Evolutionary conservation across 2,113 vertebrate species (phyloP), one percentile per base, ranked within the genome.

Genomic region (Lycaon pictus): DNA sequence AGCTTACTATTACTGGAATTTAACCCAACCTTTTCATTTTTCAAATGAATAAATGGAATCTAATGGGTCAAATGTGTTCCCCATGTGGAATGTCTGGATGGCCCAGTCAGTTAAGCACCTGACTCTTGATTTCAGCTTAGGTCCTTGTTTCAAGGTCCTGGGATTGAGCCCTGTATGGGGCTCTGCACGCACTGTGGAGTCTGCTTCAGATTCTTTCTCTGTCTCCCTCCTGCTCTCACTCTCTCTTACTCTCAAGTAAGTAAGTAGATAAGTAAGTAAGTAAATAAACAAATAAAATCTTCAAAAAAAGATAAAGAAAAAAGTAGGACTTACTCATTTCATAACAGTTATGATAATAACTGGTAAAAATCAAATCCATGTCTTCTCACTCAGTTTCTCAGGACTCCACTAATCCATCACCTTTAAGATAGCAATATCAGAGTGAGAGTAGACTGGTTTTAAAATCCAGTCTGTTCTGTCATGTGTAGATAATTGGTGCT

Each of bases 1-100:
- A 29, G 85, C 51, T 92, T 79, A 5, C 48, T 12, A 13, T 55
- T 20, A 11, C 13, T 77, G 43, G 86, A 29, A 86, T 95, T 92
- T 83, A 92, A 91, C 53, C 55, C 56, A 76, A 63, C 10, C 20
- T 65, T 76, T 90, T 93, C 13, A 53, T 84, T 95, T 90, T 81
- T 93, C 27, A 81, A 56, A 94, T 56, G 5, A 82, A 11, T 13
- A 37, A 86, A 63, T 58, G 16, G 55, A 82, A 19, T 19, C 2
- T 11, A 43, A 20, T 85, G 29, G 9, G 51, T 86, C 79, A 67
- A 81, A 72, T 48, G 37, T 53, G 9, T n/a, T 92, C 27, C 51
- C 7, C 43, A 62, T n/a, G 67, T 69, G 17, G 67, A 17, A n/a
- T 69, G 67, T n/a, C 32, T 69, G 17, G n/a, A 20, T 69, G 32